A percentile compares a stretch with the other conserved stretches of the same genome.
phyloP scores from a whole-genome alignment of 2,888 invertebrate species.

The Mylabris sibirica region DNA sequence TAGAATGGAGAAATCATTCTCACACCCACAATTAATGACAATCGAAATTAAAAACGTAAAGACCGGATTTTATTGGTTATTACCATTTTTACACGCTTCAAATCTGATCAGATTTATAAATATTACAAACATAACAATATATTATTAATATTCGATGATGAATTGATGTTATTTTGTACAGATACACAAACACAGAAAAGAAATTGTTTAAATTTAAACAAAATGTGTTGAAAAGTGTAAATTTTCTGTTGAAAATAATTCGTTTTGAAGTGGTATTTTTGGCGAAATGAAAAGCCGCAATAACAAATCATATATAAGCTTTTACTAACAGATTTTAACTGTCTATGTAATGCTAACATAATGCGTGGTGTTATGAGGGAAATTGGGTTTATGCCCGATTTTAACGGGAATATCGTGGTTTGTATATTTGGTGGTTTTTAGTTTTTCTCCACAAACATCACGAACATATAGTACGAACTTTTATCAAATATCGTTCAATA shows the following conservation, averaged over 20 bases:
- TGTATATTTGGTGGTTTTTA: conserved; percentile 56
- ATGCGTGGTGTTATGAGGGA: conserved; percentile 60
- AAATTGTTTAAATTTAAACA: too few relatives aligned
- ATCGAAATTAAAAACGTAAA: conserved; percentile 62
- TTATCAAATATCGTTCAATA: conserved; percentile 1
- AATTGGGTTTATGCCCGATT: conserved; percentile 59
- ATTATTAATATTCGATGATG: conserved; percentile 19
- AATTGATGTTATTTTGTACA: background rate
- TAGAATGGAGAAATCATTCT: conserved; percentile 51
- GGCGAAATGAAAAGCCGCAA: conserved; percentile 56
- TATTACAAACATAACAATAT: conserved; percentile 3
- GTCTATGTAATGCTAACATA: conserved; percentile 61
- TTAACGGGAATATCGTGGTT: conserved; percentile 57
- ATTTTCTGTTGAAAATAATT: background rate
- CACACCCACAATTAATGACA: conserved; percentile 59
- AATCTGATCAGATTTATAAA: conserved; percentile 38
- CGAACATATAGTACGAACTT: background rate
- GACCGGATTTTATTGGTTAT: conserved; percentile 45
- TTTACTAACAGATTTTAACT: conserved; percentile 63
- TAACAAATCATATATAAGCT: conserved; percentile 62
- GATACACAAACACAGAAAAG: background rate
- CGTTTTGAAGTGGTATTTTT: conserved; percentile 40
- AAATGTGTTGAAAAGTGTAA: too few relatives aligned
- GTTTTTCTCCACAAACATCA: conserved; percentile 40
- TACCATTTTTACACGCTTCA: conserved; percentile 36